phyloP scores from a whole-genome alignment of 1,140 invertebrate species.

The Mamestra configurata region DNA sequence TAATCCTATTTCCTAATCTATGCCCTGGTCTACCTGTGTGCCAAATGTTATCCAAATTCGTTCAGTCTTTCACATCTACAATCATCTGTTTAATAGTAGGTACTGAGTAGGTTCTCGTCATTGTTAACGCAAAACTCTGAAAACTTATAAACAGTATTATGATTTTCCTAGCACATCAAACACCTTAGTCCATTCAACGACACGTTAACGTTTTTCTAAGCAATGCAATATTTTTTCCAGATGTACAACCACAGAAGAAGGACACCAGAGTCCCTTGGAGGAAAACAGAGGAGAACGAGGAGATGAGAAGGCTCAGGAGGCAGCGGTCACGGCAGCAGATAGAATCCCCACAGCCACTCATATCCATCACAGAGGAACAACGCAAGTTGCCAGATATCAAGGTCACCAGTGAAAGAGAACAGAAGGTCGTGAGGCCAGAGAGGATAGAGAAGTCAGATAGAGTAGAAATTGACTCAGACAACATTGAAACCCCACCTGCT shows the following conservation, averaged over 20 bases:
- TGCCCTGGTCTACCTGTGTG: too few relatives aligned
- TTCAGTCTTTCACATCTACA: too few relatives aligned
- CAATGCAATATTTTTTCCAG: conserved; percentile 79
- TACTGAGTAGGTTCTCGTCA: too few relatives aligned
- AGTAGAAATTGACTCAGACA: conserved; percentile 96
- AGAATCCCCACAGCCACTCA: conserved; percentile 79
- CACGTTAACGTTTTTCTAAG: neutral
- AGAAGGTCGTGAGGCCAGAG: conserved; percentile 78
- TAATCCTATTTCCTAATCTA: too few relatives aligned
- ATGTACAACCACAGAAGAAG: conserved; percentile 92
- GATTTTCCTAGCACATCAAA: too few relatives aligned
- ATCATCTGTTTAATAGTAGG: too few relatives aligned
- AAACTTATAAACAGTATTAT: too few relatives aligned
- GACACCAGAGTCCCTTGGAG: conserved; percentile 94
- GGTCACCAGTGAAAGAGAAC: conserved; percentile 70
- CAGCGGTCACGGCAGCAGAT: conserved; percentile 84
- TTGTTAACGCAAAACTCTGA: too few relatives aligned
- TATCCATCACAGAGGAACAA: conserved; percentile 88
- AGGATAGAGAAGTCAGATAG: conserved; percentile 87
- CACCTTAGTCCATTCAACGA: too few relatives aligned
- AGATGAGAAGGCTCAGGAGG: conserved; percentile 85
- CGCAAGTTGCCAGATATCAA: conserved; percentile 83
- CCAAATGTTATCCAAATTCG: too few relatives aligned
- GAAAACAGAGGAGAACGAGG: conserved; percentile 88
- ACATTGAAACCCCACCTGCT: conserved; percentile 96